Base-by-base conservation (phyloP, 2,113 vertebrate genomes). In the Speoplatyrhinus poulsoni region DNA sequence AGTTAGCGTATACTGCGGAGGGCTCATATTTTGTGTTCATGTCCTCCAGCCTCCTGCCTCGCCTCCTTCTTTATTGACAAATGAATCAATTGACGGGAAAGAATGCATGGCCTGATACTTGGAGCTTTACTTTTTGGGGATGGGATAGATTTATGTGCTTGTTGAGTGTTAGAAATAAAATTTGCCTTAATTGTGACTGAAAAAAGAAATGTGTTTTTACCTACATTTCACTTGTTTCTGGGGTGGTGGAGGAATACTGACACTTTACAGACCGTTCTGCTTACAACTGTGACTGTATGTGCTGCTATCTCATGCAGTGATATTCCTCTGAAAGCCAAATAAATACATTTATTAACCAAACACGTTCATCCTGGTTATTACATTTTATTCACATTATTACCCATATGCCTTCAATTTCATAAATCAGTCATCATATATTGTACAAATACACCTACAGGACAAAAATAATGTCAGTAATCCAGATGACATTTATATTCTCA, bases 271-370 rank as follows among this genome's bases (percentile, higher is more conserved):
- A 78, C 66, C 69, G 59, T 82, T 81, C 83, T 88, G 87, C 87
- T 91, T 75, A 81, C 83, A 82, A 88, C 89, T 92, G 89, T 90
- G 90, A 90, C 82, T 82, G 83, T 86, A 75, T 60, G 63, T 86
- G 86, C 90, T 91, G 92, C 89, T 90, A 69, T 70, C 64, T 88
- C 81, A 90, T 85, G 85, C 83, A 91, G 89, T 91, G 81, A 84
- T 84, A 64, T 85, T 89, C 76, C 78, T 84, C 78, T 88, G 84
- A 85, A 92, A 91, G 90, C 92, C 91, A 94, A 94, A 94, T 94
- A 94, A 94, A 93, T 83, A 88, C 87, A 91, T 92, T 92, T 90
- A 92, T 87, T 87, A 93, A 93, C 91, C 89, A 90, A 89, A 83
- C 33, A 50, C 32, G 1, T 12, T 2, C 12, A 12, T 0, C 62